Base-by-base conservation (phyloP, 2,888 invertebrate genomes). In the Coecobrya sp. region DNA sequence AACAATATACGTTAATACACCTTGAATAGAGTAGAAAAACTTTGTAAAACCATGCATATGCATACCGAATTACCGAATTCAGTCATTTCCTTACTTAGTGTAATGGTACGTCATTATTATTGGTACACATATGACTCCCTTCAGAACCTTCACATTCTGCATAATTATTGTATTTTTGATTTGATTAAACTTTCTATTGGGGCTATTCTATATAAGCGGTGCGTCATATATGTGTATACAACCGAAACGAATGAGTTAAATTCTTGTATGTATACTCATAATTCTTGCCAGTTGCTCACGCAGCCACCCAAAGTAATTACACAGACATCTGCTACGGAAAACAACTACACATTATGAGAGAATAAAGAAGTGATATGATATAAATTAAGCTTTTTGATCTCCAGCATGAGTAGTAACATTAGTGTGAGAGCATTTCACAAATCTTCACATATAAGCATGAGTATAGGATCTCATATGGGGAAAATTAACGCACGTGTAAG, bases 401-500 rank as follows among this genome's bases (percentile, higher is more conserved):
- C 16, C 16, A 27, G 55, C n/a, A 25, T 2, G 19, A 59, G 59
- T 1, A 62, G 27, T 13, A 25, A 25, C 62, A 62, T 62, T 8
- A 22, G 62, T 27, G 62, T 3, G 1, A 27, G 25, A 22, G 25
- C 62, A 62, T 45, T 76, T 76, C 25, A 76, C 30, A 45, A 49
- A 25, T 25, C 13, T 13, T 25, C 76, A 30, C 16, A 70, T 36
- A 70, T n/a, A 25, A 76, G 2, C 25, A 42, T 36, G 27, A 30
- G 36, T 36, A 36, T 42, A 81, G n/a, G 76, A 76, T 45, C 25
- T 55, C 42, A 87, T 79, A 62, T 79, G 45, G 59, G 87, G 62
- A 25, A 68, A 79, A 59, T 76, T 79, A 79, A 27, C 45, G 76
- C 87, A 86, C 59, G 73, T 86, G 86, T 86, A 55, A 55, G 45